Conservation (phyloP, 2,888 invertebrate species). For the Eupithecia tripunctaria region DNA sequence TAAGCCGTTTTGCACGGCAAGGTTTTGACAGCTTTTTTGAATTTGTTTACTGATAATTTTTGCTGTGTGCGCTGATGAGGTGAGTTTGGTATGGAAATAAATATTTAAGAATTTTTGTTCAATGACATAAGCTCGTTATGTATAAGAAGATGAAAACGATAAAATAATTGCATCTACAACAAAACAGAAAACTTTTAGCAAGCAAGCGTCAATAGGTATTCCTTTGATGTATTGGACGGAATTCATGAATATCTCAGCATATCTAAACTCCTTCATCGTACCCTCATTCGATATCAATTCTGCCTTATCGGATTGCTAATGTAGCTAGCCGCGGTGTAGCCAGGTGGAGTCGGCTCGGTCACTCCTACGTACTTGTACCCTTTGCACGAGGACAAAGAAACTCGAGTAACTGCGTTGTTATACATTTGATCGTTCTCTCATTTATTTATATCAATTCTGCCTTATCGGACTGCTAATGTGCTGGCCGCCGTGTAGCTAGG, state of each 20-base stretch:
- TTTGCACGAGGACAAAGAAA: neutral
- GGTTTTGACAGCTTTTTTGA: too few species aligned
- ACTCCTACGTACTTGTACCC: neutral
- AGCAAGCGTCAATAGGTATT: slow-evolving; percentile 31
- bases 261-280: slow-evolving; percentile 43
- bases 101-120: neutral
- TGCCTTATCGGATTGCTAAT: slow-evolving; percentile 48
- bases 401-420: neutral
- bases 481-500: slow-evolving; percentile 44
- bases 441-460: slow-evolving; percentile 44
- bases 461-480: slow-evolving; percentile 48
- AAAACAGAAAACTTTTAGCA: slow-evolving; percentile 3
- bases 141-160: neutral
- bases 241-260: slow-evolving; percentile 56
- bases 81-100: neutral
- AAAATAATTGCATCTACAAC: neutral
- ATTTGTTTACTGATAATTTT: too few species aligned
- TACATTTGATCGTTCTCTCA: slow-evolving; percentile 45
- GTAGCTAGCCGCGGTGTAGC: slow-evolving; percentile 46
- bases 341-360: slow-evolving; percentile 14
- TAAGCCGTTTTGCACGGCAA: too few species aligned
- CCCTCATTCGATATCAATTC: slow-evolving; percentile 46
- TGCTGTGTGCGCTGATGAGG: too few species aligned
- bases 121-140: neutral
- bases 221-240: slow-evolving; percentile 46